A percentile compares a stretch with the other conserved stretches of the same genome.
Evolutionary conservation across 1,140 invertebrate genomes (phyloP).

Genomic region (Neoseiulus cucumeris): DNA sequence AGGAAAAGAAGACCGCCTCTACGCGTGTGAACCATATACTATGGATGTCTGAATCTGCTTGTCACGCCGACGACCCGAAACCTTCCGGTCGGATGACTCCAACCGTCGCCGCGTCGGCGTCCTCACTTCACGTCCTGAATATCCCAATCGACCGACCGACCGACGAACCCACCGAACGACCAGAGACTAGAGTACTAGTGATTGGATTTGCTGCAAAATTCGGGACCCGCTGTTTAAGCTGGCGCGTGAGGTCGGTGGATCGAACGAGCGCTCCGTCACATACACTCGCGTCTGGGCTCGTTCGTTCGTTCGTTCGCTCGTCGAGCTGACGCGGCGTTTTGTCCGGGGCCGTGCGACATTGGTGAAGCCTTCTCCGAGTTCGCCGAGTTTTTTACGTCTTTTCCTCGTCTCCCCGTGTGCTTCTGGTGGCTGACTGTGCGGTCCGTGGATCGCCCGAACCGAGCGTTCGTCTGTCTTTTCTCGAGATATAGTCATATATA

Average conservation of each 20-base stretch:
- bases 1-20: too few relatives aligned
- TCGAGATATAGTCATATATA: slow-evolving; percentile 1
- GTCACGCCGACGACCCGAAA: background rate
- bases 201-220: slow-evolving; percentile 8
- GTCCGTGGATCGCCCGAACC: too few relatives aligned
- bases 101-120: background rate
- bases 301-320: too few relatives aligned
- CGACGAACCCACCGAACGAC: background rate
- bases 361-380: background rate
- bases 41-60: background rate
- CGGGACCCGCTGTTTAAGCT: background rate
- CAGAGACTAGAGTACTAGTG: background rate
- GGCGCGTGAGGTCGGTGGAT: too few relatives aligned
- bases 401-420: too few relatives aligned
- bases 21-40: too few relatives aligned
- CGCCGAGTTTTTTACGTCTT: too few relatives aligned
- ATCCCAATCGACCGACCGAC: background rate
- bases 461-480: background rate
- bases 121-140: background rate
- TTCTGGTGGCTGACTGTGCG: too few relatives aligned
- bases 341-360: background rate
- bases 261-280: too few relatives aligned
- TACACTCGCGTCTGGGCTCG: too few relatives aligned
- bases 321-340: slow-evolving; percentile 5
- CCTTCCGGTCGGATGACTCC: background rate